These are phyloP conservation scores for Mus caroli DNA, from an alignment of 2,797 vertebrate genomes.

Conservation along the genomic window DNA sequence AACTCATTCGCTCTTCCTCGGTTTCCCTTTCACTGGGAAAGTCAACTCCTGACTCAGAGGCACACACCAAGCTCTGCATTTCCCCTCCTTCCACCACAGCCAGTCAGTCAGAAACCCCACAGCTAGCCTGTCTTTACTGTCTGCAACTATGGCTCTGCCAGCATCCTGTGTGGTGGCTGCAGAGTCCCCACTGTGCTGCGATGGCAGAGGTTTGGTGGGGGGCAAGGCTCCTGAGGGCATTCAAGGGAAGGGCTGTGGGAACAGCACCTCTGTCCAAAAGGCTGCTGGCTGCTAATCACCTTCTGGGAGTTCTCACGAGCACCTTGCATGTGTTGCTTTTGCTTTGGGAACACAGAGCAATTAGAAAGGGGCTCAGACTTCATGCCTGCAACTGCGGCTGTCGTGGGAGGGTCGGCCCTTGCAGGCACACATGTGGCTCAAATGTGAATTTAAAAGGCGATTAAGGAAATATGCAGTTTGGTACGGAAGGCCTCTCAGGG, in stretches of 20 bases:
- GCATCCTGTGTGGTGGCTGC: not conserved
- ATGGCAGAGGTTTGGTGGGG: not conserved
- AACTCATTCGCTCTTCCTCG: not conserved
- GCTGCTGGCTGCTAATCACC: conserved; percentile 55
- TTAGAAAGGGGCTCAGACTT: conserved; percentile 58
- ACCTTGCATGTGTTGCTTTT: conserved; percentile 57
- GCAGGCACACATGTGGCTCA: conserved; percentile 50
- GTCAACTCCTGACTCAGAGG: not conserved
- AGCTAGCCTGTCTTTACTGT: not conserved
- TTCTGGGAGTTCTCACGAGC: conserved; percentile 63
- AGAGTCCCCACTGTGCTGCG: no score
- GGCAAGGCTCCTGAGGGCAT: not conserved
- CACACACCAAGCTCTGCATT: not conserved
- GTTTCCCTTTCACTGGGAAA: conserved; percentile 27
- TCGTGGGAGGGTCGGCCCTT: not conserved
- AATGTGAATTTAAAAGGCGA: conserved; percentile 71
- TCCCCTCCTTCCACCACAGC: not conserved
- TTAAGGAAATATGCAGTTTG: conserved; percentile 78
- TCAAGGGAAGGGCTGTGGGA: not conserved
- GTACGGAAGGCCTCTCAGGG: conserved; percentile 58
- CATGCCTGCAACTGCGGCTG: not conserved
- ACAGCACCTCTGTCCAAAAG: conserved; percentile 5
- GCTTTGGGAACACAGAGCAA: conserved; percentile 67
- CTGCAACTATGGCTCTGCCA: not conserved
- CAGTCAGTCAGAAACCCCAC: conserved; percentile 16